phyloP scores from a whole-genome alignment of 1,140 invertebrate genomes.

The Aphaenogaster ashmeadi region DNA sequence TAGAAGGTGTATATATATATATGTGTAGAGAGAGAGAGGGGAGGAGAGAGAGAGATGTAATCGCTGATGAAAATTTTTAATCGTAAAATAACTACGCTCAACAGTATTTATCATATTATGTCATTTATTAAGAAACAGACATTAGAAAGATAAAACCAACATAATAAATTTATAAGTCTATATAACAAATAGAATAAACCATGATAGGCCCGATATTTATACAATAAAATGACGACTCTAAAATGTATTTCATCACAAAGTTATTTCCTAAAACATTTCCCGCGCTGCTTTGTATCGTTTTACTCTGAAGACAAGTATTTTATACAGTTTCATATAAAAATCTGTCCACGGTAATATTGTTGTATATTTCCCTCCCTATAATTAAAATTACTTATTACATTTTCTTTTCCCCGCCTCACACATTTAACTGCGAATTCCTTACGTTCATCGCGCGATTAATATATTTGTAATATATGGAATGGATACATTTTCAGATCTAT shows the following conservation, averaged over 20 bases:
- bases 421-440: conserved; percentile 20
- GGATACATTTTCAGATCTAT: conserved; percentile 33
- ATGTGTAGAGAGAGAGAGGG: too few species aligned
- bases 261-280: conserved; percentile 28
- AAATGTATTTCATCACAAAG: conserved; percentile 23
- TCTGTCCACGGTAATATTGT: conserved; percentile 48
- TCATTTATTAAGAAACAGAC: conserved; percentile 43
- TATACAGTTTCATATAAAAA: conserved; percentile 56
- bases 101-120: neutral
- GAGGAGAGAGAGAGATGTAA: neutral
- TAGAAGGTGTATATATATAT: too few species aligned
- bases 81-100: neutral
- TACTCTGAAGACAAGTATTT: neutral
- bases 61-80: neutral
- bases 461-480: conserved; percentile 35
- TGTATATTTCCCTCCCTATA: conserved; percentile 7
- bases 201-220: conserved; percentile 22
- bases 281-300: conserved; percentile 6
- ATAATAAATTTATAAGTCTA: conserved; percentile 46
- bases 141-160: conserved; percentile 36
- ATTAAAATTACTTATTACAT: conserved; percentile 28
- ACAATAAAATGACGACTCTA: conserved; percentile 41
- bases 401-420: neutral
- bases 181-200: conserved; percentile 55
- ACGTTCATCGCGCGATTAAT: conserved; percentile 14